phyloP scores from a whole-genome alignment of 2,113 vertebrate species.

The Oceanites oceanicus region DNA sequence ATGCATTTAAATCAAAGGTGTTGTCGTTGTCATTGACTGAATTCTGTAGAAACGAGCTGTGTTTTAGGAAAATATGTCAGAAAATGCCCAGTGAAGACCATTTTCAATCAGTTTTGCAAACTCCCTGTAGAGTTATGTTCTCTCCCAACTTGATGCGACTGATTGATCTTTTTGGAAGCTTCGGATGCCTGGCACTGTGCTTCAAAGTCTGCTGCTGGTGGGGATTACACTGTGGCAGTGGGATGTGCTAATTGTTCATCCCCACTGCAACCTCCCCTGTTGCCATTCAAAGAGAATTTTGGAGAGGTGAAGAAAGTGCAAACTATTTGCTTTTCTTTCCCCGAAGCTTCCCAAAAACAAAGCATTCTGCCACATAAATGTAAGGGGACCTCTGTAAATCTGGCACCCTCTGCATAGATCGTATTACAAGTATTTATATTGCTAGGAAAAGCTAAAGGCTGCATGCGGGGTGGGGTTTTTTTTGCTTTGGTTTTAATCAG shows the following conservation, averaged over 20 bases:
- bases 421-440: conserved; percentile 21
- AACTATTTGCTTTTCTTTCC: not conserved
- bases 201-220: not conserved
- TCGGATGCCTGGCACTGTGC: not conserved
- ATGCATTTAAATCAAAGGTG: not conserved
- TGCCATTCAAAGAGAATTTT: not conserved
- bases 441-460: not conserved
- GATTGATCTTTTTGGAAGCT: not conserved
- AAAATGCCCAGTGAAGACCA: not conserved
- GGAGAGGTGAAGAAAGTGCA: not conserved
- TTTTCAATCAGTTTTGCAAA: not conserved
- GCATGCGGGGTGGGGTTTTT: not conserved
- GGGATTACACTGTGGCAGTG: not conserved
- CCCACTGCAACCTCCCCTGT: not conserved
- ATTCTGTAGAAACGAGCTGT: not conserved
- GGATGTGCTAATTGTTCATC: not conserved
- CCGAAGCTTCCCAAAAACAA: not conserved
- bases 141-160: not conserved
- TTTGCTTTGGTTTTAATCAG: conserved; percentile 19
- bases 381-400: not conserved
- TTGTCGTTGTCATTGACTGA: not conserved
- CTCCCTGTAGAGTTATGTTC: not conserved
- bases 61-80: not conserved
- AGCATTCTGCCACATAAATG: not conserved
- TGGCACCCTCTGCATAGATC: not conserved